phyloP scores from a whole-genome alignment of 2,797 vertebrate genomes.

The Syndactyla subalaris region DNA sequence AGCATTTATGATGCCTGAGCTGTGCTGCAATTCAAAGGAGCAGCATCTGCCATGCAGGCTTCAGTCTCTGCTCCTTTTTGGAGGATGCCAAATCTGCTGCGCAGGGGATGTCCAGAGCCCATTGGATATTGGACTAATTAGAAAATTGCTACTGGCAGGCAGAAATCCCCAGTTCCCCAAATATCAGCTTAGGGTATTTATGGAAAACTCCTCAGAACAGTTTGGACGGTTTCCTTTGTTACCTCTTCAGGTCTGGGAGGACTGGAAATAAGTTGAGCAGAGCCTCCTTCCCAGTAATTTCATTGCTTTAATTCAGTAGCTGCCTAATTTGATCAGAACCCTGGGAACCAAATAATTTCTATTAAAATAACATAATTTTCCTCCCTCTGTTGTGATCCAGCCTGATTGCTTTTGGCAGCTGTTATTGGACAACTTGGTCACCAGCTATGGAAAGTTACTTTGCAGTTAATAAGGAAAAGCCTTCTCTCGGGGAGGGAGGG shows the following conservation, averaged over 20 bases:
- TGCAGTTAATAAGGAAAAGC: neutral
- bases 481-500: neutral
- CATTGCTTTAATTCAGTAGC: conserved; percentile 66
- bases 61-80: neutral
- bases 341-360: conserved; percentile 45
- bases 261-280: conserved; percentile 32
- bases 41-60: neutral
- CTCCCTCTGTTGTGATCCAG: conserved; percentile 18
- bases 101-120: neutral
- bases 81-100: neutral
- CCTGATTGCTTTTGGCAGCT: conserved; percentile 50
- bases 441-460: conserved; percentile 14
- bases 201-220: neutral
- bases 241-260: neutral
- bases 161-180: conserved; percentile 25
- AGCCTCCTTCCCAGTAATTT: conserved; percentile 47
- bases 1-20: neutral
- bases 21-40: conserved; percentile 1
- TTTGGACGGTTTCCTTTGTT: conserved; percentile 17
- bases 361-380: conserved; percentile 56
- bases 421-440: neutral
- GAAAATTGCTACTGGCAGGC: conserved; percentile 47
- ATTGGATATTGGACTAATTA: conserved; percentile 2
- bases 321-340: conserved; percentile 68
- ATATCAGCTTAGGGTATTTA: conserved; percentile 4